These are phyloP conservation scores for Leptopilina drosophilae DNA, from an alignment of 2,888 invertebrate genomes.

Conservation along the genomic window DNA sequence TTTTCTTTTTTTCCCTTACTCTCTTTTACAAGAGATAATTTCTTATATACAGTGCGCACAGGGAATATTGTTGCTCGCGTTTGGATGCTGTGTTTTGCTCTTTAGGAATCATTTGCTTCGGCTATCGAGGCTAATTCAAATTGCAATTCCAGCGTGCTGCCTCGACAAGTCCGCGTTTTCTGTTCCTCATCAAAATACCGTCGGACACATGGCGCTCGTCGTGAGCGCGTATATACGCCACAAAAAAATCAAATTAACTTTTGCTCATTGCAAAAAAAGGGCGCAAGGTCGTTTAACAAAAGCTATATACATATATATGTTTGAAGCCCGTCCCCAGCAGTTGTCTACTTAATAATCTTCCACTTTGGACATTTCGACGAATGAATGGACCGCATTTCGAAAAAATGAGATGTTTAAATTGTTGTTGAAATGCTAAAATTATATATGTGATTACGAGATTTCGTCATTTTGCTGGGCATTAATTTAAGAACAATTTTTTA, in stretches of 20 bases:
- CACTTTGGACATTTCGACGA: neutral
- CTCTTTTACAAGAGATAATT: constrained; percentile 53
- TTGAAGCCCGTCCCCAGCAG: neutral
- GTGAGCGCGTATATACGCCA: constrained; percentile 42
- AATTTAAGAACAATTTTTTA: too few relatives aligned
- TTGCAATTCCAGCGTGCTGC: constrained; percentile 70
- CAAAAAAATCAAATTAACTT: constrained; percentile 68
- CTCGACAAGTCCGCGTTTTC: constrained; percentile 43
- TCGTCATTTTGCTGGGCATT: too few relatives aligned
- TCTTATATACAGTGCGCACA: constrained; percentile 59
- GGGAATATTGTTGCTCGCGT: constrained; percentile 63
- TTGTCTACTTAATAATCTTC: neutral
- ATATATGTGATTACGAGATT: too few relatives aligned
- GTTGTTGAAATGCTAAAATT: too few relatives aligned
- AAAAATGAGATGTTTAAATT: too few relatives aligned
- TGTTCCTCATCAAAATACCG: constrained; percentile 76
- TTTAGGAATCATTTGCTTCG: constrained; percentile 75
- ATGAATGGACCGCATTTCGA: neutral
- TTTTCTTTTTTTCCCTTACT: neutral
- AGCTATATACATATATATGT: neutral
- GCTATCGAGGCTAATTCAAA: constrained; percentile 75
- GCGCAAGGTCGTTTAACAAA: constrained; percentile 16
- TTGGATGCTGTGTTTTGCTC: constrained; percentile 68
- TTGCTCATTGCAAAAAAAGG: constrained; percentile 65
- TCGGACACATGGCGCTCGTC: constrained; percentile 62